phyloP scores from a whole-genome alignment of 2,797 vertebrate species.

The Coreius guichenoti region DNA sequence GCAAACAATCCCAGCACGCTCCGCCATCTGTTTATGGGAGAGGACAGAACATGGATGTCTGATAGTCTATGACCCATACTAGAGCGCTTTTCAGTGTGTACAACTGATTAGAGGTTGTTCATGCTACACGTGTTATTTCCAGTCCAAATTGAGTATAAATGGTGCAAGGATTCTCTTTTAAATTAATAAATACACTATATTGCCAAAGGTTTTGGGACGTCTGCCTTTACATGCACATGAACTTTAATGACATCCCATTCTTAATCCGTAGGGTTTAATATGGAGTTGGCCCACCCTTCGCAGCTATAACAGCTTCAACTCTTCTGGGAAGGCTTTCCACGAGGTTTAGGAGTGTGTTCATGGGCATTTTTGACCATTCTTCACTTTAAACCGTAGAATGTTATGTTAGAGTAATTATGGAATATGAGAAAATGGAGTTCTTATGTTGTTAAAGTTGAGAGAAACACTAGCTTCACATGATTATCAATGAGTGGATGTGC shows the following conservation, averaged over 20 bases:
- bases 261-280: too few species aligned
- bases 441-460: neutral
- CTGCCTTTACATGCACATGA: too few species aligned
- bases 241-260: too few species aligned
- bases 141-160: slow-evolving; percentile 27
- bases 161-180: neutral
- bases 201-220: too few species aligned
- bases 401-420: neutral
- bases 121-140: slow-evolving; percentile 25
- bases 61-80: slow-evolving; percentile 54
- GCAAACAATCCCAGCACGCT: slow-evolving; percentile 66
- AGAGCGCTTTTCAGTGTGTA: slow-evolving; percentile 54
- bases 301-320: too few species aligned
- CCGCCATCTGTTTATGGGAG: slow-evolving; percentile 67
- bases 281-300: too few species aligned
- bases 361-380: too few species aligned
- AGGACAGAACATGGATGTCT: slow-evolving; percentile 46
- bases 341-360: too few species aligned
- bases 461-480: neutral
- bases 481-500: neutral
- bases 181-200: neutral
- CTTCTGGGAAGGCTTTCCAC: too few species aligned
- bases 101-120: slow-evolving; percentile 58
- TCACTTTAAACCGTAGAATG: too few species aligned
- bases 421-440: neutral